Conservation (phyloP, 2,888 invertebrate species). For the Luffia ferchaultella region DNA sequence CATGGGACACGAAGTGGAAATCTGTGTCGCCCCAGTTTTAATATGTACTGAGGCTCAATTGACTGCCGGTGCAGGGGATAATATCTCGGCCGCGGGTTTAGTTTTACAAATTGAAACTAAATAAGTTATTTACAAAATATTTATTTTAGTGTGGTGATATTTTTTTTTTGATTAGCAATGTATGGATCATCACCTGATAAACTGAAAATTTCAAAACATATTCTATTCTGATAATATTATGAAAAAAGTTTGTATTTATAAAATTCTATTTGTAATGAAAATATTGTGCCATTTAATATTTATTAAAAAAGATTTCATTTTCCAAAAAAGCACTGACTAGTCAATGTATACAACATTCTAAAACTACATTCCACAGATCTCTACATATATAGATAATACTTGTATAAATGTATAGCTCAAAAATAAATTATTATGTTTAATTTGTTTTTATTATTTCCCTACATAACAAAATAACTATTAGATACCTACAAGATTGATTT, state of each 20-base stretch:
- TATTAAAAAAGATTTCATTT: background rate
- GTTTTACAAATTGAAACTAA: constrained; percentile 67
- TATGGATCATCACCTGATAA: no score
- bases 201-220: no score
- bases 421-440: constrained; percentile 9
- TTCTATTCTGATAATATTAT: background rate
- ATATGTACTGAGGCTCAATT: constrained; percentile 83
- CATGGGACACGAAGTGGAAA: constrained; percentile 59
- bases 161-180: constrained; percentile 12
- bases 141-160: constrained; percentile 9
- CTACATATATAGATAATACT: background rate
- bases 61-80: constrained; percentile 89
- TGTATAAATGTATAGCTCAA: background rate
- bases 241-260: background rate
- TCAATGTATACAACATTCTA: constrained; percentile 23
- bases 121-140: background rate
- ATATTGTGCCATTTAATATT: background rate
- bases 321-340: background rate
- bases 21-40: constrained; percentile 85
- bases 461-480: no score
- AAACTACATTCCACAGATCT: background rate
- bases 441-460: no score
- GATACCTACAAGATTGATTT: no score
- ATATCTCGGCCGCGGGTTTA: constrained; percentile 88
- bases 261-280: background rate